phyloP scores from a whole-genome alignment of 1,140 invertebrate genomes.

The Druon quercuslanigerum region DNA sequence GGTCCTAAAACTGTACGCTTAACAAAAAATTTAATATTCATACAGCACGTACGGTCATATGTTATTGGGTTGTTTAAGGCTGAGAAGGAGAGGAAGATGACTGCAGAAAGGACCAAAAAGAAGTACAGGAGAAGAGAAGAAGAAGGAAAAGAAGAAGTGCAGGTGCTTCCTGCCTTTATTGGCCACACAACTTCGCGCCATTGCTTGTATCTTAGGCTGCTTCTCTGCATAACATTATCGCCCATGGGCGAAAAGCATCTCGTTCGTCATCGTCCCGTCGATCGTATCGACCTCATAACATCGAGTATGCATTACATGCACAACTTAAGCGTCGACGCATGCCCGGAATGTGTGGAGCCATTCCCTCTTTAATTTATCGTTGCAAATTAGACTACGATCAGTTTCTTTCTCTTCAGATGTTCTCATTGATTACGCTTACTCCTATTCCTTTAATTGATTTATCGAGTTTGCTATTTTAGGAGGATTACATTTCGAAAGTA shows the following conservation, averaged over 20 bases:
- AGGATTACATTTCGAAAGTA: no score
- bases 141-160: slow-evolving; percentile 15
- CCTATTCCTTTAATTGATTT: no score
- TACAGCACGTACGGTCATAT: no score
- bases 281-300: slow-evolving; percentile 1
- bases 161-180: slow-evolving; percentile 20
- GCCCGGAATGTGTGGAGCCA: slow-evolving; percentile 1
- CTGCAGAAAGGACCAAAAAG: neutral
- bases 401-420: neutral
- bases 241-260: slow-evolving; percentile 27
- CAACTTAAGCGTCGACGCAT: slow-evolving; percentile 9
- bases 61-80: neutral
- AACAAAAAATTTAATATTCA: no score
- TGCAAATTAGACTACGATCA: neutral
- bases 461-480: no score
- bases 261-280: slow-evolving; percentile 10
- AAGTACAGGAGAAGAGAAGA: slow-evolving; percentile 7
- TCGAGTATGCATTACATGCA: slow-evolving; percentile 1
- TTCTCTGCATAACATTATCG: slow-evolving; percentile 22
- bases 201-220: neutral
- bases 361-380: slow-evolving; percentile 1
- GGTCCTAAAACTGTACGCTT: no score
- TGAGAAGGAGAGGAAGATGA: neutral
- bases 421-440: no score
- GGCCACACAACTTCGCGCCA: slow-evolving; percentile 24